A percentile compares a stretch with the other conserved stretches of the same genome.
Conservation (phyloP, 2,888 invertebrate genomes). For the Taphrorychus bicolor region DNA sequence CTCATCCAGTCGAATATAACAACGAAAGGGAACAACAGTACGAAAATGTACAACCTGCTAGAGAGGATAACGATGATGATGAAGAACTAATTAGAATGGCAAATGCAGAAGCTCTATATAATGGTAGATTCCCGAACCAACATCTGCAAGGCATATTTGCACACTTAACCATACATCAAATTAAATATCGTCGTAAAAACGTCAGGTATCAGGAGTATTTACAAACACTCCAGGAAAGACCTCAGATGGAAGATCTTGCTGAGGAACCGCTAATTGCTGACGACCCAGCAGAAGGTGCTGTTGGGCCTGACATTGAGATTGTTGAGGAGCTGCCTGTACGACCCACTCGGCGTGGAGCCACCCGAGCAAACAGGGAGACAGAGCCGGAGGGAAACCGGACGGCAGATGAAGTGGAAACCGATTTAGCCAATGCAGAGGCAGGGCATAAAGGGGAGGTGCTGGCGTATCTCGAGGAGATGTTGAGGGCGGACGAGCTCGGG, state of each 20-base stretch:
- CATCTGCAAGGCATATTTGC: neutral
- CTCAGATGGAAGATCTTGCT: neutral
- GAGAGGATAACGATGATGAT: neutral
- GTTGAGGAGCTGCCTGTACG: neutral
- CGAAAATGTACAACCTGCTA: neutral
- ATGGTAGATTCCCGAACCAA: neutral
- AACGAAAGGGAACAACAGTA: constrained; percentile 8
- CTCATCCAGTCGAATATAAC: constrained; percentile 28
- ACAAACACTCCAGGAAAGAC: neutral
- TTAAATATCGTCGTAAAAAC: constrained; percentile 9
- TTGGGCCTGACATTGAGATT: neutral
- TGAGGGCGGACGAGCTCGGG: neutral
- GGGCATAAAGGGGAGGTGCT: neutral
- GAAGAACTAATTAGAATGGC: neutral
- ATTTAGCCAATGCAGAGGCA: neutral
- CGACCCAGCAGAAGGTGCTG: neutral
- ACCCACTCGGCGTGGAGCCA: neutral
- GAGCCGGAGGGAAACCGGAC: neutral
- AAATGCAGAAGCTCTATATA: neutral
- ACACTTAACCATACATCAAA: neutral
- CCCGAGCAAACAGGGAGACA: neutral
- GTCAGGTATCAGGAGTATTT: neutral
- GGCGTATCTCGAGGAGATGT: neutral
- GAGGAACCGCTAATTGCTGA: neutral
- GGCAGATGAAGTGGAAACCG: no score